Base-by-base conservation (phyloP, 2,113 vertebrate genomes). In the Phycodurus eques region DNA sequence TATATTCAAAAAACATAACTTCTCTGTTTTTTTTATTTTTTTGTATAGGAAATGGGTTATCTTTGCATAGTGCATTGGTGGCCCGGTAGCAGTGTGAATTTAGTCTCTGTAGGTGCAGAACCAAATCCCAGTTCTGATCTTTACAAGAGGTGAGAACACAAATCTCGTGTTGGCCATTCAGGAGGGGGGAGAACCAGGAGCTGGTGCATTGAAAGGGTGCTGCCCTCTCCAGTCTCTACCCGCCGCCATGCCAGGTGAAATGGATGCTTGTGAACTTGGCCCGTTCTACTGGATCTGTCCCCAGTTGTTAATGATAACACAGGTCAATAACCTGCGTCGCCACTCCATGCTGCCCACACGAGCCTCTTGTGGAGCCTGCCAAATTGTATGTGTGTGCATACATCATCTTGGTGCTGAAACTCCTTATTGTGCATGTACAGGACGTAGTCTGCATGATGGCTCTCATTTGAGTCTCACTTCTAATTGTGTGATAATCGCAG, bases 241-340 rank as follows among this genome's bases (percentile, higher is more conserved):
- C 53, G 47, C 73, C 15, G 80, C 88, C 85, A 76, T 82, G 85
- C 87, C 88, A 87, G 76, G 53, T 77, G 80, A 88, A 88, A 85
- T 72, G 83, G 87, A 87, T 86, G 87, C 85, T 91, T 85, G 87
- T 87, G 87, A 73, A 72, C 81, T 81, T 27, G 14, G 77, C 82
- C 76, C 78, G 74, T 75, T 86, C 77, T 39, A 61, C 63, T 46
- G 63, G 63, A 65, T 85, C 87, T 88, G 88, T 90, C 88, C 78
- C 84, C 88, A 90, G 88, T 85, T 82, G 88, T 89, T 88, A 90
- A 83, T 87, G 87, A 88, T 87, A 89, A 88, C 85, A 88, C 69
- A 75, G 74, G 57, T 60, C 13, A 8, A 56, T 60, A 60, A 62
- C 27, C 5, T 69, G 77, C 75, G 74, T 78, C 78, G 19, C 83